Percentiles rank a stretch among this genome's conserved stretches.
These are phyloP conservation scores for Acanthoscelides obtectus DNA, from an alignment of 2,888 invertebrate species.

Conservation along the genomic window DNA sequence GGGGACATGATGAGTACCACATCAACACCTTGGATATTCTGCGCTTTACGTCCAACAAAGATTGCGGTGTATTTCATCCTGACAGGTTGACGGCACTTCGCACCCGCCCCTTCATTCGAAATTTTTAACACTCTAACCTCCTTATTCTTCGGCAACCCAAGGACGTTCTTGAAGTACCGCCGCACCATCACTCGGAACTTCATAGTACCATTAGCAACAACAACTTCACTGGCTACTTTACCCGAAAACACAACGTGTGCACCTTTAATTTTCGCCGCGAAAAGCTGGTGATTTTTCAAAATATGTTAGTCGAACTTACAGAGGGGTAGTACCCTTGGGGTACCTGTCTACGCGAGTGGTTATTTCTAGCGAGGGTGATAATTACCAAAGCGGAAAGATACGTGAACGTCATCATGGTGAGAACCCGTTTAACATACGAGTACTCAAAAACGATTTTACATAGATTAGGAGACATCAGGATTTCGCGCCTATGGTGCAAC, in stretches of 20 bases:
- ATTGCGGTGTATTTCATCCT: constrained; percentile 44
- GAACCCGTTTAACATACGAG: too few species aligned
- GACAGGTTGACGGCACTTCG: constrained; percentile 41
- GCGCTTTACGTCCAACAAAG: constrained; percentile 39
- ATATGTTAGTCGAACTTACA: constrained; percentile 43
- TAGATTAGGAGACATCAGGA: too few species aligned
- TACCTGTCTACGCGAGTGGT: constrained; percentile 23
- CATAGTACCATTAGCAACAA: constrained; percentile 34
- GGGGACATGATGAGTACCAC: constrained; percentile 42
- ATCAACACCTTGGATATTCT: constrained; percentile 33
- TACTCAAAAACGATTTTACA: too few species aligned
- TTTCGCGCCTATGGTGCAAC: too few species aligned
- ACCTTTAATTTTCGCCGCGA: constrained; percentile 32
- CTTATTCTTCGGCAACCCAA: constrained; percentile 31
- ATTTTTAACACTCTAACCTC: constrained; percentile 40
- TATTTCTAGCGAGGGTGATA: too few species aligned
- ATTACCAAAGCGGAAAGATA: too few species aligned
- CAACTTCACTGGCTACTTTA: constrained; percentile 38
- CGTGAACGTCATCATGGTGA: too few species aligned
- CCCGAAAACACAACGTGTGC: constrained; percentile 44
- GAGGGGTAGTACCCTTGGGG: constrained; percentile 36
- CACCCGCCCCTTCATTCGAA: constrained; percentile 41
- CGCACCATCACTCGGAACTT: constrained; percentile 40
- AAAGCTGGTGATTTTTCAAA: constrained; percentile 36
- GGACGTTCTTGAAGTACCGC: constrained; percentile 41